Percentiles rank a stretch among this genome's conserved stretches.
These are phyloP conservation scores for Monochamus saltuarius DNA, from an alignment of 1,140 invertebrate species.

Conservation along the genomic window DNA sequence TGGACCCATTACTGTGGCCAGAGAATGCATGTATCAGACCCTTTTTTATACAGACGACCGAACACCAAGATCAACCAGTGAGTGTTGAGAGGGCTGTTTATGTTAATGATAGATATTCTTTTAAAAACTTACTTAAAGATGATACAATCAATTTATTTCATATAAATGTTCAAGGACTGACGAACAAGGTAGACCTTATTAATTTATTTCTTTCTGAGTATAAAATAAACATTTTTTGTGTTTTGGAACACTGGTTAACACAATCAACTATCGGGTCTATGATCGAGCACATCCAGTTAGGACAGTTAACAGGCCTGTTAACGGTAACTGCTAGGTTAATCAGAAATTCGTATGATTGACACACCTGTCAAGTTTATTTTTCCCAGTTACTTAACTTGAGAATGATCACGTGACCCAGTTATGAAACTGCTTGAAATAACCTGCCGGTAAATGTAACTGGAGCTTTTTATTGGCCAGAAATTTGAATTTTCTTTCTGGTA, in stretches of 20 bases:
- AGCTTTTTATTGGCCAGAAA: too few relatives aligned
- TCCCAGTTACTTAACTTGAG: too few relatives aligned
- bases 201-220: slow-evolving; percentile 12
- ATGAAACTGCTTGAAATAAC: too few relatives aligned
- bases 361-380: too few relatives aligned
- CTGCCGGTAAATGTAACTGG: too few relatives aligned
- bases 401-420: too few relatives aligned
- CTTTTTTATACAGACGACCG: slow-evolving; percentile 10
- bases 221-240: slow-evolving; percentile 10
- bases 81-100: neutral
- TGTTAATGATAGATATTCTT: neutral
- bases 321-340: too few relatives aligned
- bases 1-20: slow-evolving; percentile 1
- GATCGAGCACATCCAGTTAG: too few relatives aligned
- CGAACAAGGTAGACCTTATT: slow-evolving; percentile 7
- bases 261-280: slow-evolving; percentile 4
- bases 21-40: slow-evolving; percentile 7
- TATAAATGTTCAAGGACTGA: slow-evolving; percentile 7
- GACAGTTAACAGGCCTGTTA: too few relatives aligned
- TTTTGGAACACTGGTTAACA: slow-evolving; percentile 6
- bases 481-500: too few relatives aligned
- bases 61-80: neutral
- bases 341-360: too few relatives aligned
- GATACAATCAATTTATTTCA: slow-evolving; percentile 11
- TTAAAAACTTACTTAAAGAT: slow-evolving; percentile 2